Base-by-base conservation (phyloP, 2,797 vertebrate genomes). In the Acridotheres tristis region DNA sequence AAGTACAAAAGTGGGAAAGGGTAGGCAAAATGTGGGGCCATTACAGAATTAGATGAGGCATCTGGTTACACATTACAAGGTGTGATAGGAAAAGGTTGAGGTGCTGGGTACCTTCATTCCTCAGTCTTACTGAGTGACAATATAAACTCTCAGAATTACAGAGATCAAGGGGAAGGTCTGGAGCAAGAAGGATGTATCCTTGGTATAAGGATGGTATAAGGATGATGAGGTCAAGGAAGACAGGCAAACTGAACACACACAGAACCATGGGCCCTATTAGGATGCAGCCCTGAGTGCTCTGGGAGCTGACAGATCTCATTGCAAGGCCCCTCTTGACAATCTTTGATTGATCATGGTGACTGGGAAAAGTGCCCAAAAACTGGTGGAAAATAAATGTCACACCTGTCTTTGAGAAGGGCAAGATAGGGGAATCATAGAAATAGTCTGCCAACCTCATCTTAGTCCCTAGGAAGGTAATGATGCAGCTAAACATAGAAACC, bases 1-100 rank as follows among this genome's bases (percentile, higher is more conserved):
- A 82, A 58, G 17, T 26, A 80, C 26, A 3, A 4, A 21, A 21
- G 9, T 55, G 13, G 11, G 22, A 57, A 66, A 61, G 5, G 10
- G 23, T 25, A 65, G 36, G 11, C 6, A 55, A 69, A 59, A 59
- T 18, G 9, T 20, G 17, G 29, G 25, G 25, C 16, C 0, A 0
- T 32, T 48, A 42, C 9, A 2, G 0, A 63, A 55, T 42, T 66
- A 89, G 7, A 30, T 17, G 6, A 26, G 7, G 4, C 8, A 67
- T 13, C 20, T 47, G 4, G 12, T 67, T 32, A 79, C 19, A 65
- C 5, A n/a, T 11, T 15, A 47, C 9, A 38, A 51, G 50, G 50
- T 29, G 50, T 29, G 26, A 51, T 29, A 27, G 26, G 22, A 54
- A 36, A 36, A 40, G 11, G 13, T 1, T 58, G 53, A 76, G 11